These are phyloP conservation scores for Amia ocellicauda DNA, from an alignment of 2,113 vertebrate genomes.

Conservation along the genomic window DNA sequence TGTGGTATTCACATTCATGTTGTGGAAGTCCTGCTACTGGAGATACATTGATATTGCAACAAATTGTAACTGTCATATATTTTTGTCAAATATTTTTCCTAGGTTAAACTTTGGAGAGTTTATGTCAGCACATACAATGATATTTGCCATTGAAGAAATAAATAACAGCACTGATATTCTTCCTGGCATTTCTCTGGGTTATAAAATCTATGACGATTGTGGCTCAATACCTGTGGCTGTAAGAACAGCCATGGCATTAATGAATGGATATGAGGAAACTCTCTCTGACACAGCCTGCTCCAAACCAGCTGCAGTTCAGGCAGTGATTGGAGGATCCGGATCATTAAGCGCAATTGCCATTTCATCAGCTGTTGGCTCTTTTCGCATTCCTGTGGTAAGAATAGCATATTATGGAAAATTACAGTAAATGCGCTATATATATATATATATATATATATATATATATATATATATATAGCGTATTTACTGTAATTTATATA, in stretches of 20 bases:
- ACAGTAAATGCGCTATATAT: too few species aligned
- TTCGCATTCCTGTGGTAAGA: conserved; percentile 6
- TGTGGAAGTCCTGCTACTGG: too few species aligned
- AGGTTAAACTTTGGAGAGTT: conserved; percentile 5
- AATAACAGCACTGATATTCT: conserved; percentile 10
- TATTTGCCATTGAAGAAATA: conserved; percentile 22
- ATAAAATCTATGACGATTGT: not conserved
- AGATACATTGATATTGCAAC: too few species aligned
- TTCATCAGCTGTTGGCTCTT: not conserved
- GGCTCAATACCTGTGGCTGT: not conserved
- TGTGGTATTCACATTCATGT: too few species aligned
- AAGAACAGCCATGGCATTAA: not conserved
- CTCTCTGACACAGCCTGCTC: not conserved
- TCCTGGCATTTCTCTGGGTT: conserved; percentile 12
- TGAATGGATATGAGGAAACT: not conserved
- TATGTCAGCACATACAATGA: conserved; percentile 14
- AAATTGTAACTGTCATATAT: too few species aligned
- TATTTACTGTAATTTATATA: too few species aligned
- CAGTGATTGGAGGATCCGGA: not conserved
- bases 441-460: too few species aligned
- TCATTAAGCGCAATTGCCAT: not conserved
- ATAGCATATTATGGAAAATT: too few species aligned
- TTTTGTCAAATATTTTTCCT: not conserved
- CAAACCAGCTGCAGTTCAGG: not conserved
- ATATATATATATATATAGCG: too few species aligned